Base-by-base conservation (phyloP, 2,113 vertebrate species). In the Neolamprologus devosi region DNA sequence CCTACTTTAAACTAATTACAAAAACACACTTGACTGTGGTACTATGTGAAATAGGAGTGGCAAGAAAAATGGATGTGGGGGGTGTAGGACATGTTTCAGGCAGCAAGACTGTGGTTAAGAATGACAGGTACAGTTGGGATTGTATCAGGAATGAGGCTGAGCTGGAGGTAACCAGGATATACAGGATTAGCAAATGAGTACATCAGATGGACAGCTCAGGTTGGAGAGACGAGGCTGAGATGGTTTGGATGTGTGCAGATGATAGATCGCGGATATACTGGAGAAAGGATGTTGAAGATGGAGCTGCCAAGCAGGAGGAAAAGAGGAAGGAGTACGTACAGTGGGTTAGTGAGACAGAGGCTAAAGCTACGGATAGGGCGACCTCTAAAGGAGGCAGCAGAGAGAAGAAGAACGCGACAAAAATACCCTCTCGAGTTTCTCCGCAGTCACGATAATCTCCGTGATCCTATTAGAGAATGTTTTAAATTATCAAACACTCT, bases 321-420 rank as follows among this genome's bases (percentile, higher is more conserved):
- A 65, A 65, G 10, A 65, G 9, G 17, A 45, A 73, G 21, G 14
- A 45, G 68, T 45, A 10, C 8, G 40, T 17, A 1, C 3, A 73
- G 13, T 23, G 13, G 37, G 5, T 26, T 73, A 16, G 65, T 45
- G 37, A 26, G 8, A 45, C 68, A 26, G 58, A 33, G 13, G 37
- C 0, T 0, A 45, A 45, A 0, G 65, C 37, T 65, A 65, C 60
- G 17, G 11, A 37, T 37, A 65, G 19, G 33, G 68, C 14, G 40
- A 28, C 40, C 68, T 45, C 40, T 73, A 0, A 73, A 73, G 40
- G 40, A 45, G 40, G 21, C 6, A 11, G 68, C 40, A 17, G 40
- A 47, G 23, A 45, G 13, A 26, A 35, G 11, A 40, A 5, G 3
- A 73, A 23, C 21, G 8, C 65, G 65, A 45, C 21, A 73, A 45